A percentile compares a stretch with the other conserved stretches of the same genome.
phyloP scores from a whole-genome alignment of 2,113 vertebrate genomes.

The Chionodraco myersi region DNA sequence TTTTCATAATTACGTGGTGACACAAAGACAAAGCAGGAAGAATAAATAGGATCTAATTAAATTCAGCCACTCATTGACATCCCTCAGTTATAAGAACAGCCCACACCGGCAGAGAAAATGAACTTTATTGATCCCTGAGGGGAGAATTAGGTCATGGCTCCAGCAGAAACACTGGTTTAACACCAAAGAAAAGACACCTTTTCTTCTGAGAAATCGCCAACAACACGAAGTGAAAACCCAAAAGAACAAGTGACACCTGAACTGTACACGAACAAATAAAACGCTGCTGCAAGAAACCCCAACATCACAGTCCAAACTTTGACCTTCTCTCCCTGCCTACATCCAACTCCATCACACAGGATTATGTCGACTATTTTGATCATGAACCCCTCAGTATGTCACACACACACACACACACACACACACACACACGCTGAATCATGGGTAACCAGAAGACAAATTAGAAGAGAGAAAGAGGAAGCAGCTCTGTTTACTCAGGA shows the following conservation, averaged over 20 bases:
- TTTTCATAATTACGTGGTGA: too few species aligned
- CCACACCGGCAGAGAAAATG: constrained; percentile 33
- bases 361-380: constrained; percentile 37
- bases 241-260: constrained; percentile 28
- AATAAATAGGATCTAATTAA: too few species aligned
- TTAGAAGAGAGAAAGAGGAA: neutral
- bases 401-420: constrained; percentile 1
- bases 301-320: constrained; percentile 3
- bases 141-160: constrained; percentile 25
- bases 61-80: too few species aligned
- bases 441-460: constrained; percentile 40
- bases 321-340: constrained; percentile 58
- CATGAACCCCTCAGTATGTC: constrained; percentile 15
- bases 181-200: neutral
- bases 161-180: too few species aligned
- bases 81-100: neutral
- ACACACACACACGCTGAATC: constrained; percentile 33
- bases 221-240: neutral
- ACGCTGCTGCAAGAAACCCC: neutral
- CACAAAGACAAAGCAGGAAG: too few species aligned
- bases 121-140: constrained; percentile 48
- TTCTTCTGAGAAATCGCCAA: neutral
- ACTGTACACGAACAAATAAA: constrained; percentile 3
- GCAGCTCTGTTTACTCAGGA: constrained; percentile 1
- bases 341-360: constrained; percentile 37